phyloP scores from a whole-genome alignment of 1,140 invertebrate genomes.

The Brachionus angularis region DNA sequence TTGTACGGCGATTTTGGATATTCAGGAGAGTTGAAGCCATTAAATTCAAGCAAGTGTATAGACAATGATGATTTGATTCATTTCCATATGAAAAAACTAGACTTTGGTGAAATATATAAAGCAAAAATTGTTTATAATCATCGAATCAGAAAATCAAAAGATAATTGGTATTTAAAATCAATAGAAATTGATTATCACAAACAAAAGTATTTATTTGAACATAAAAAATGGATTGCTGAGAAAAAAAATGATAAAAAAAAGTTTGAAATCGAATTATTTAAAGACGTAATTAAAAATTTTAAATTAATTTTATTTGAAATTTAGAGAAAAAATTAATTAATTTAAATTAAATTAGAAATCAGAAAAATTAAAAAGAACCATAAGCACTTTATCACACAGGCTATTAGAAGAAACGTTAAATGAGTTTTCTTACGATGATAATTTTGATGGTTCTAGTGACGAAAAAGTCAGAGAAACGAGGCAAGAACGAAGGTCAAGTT shows the following conservation, averaged over 20 bases:
- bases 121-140: neutral
- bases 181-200: constrained; percentile 40
- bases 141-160: neutral
- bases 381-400: constrained; percentile 28
- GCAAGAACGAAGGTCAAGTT: too few relatives aligned
- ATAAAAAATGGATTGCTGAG: constrained; percentile 30
- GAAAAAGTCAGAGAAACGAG: too few relatives aligned
- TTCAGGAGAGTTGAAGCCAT: constrained; percentile 8
- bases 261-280: constrained; percentile 7
- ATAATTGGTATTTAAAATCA: constrained; percentile 27
- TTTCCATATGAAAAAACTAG: constrained; percentile 16
- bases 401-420: constrained; percentile 31
- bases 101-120: constrained; percentile 14
- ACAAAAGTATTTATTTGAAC: constrained; percentile 6
- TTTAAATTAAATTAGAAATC: neutral
- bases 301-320: neutral
- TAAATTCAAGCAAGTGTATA: neutral
- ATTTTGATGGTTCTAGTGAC: neutral
- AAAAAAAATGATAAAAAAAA: constrained; percentile 33
- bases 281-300: neutral
- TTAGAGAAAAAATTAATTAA: neutral
- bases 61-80: constrained; percentile 25
- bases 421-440: constrained; percentile 26
- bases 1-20: constrained; percentile 25
- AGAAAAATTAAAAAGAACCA: neutral